Conservation (phyloP, 2,113 vertebrate species). For the Nesoenas mayeri region DNA sequence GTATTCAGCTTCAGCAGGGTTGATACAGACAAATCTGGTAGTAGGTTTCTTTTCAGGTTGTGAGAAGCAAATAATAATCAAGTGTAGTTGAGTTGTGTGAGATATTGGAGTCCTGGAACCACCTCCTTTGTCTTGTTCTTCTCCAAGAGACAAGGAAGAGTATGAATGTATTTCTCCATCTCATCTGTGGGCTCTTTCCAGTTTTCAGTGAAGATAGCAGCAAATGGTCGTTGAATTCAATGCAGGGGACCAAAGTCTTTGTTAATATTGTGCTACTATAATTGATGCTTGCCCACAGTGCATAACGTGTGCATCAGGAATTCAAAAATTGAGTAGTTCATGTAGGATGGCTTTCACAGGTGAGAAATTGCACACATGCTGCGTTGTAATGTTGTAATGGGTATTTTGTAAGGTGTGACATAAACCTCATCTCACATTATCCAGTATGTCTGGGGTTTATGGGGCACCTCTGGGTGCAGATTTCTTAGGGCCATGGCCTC, state of each 20-base stretch:
- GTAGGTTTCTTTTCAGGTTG: constrained; percentile 62
- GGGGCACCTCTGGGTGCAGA: neutral
- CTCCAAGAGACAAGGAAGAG: neutral
- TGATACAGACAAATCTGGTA: constrained; percentile 63
- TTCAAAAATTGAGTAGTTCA: neutral
- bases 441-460: neutral
- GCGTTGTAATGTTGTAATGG: rapidly evolving
- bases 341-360: neutral
- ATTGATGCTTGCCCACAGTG: neutral
- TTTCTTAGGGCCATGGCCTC: neutral
- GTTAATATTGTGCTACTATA: neutral
- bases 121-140: constrained; percentile 22
- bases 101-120: constrained; percentile 37
- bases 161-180: neutral
- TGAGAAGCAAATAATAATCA: constrained; percentile 65
- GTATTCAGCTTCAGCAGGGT: constrained; percentile 46
- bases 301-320: neutral
- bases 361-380: neutral
- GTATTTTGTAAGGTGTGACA: neutral
- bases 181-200: neutral
- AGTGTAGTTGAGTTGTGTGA: constrained; percentile 45
- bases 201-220: neutral
- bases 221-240: neutral
- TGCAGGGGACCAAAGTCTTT: neutral
- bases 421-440: neutral